Base-by-base conservation (phyloP, 1,140 invertebrate genomes). In the Atta cephalotes region DNA sequence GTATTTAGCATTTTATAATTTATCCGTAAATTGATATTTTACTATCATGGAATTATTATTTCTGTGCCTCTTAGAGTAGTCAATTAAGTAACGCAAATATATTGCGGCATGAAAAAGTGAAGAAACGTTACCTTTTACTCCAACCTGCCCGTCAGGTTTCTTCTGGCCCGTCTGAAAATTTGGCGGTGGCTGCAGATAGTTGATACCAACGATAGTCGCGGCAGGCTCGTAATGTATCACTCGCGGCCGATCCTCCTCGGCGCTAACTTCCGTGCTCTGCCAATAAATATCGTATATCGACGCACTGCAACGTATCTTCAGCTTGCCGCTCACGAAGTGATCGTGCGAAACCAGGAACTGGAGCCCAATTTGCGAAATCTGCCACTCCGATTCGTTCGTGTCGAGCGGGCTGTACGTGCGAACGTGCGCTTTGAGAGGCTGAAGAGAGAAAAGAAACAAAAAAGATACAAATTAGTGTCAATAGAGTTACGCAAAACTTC, bases 291-390 rank as follows among this genome's bases (percentile, higher is more conserved):
- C 95, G 92, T 96, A 96, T 88, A 97, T 96, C 53, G 95, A 96
- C 0, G 96, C 96, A 60, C 96, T 96, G 89, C 96, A 97, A 16
- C 96, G 95, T 72, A 97, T 96, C 95, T 97, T 96, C 1, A 97
- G 90, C 88, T 96, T 96, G 21, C 96, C 96, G 51, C 92, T 94
- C 2, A 93, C 89, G 85, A 97, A 96, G 91, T 96, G 96, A 9
- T 96, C 94, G 79, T 94, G 91, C 25, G 93, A 96, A 16, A 96
- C 94, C 6, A 95, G 93, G 90, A 97, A 96, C 77, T 96, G 95
- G 51, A 96, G 94, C n/a, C 95, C 93, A 66, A 93, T 92, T 70
- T 92, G 89, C 9, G 95, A 92, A n/a, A 92, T 66, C 53, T 94
- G 94, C 85, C 92, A 91, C 49, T 93, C 93, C 0, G 93, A 90